Conservation (phyloP, 2,888 invertebrate species). For the Pteria penguin region DNA sequence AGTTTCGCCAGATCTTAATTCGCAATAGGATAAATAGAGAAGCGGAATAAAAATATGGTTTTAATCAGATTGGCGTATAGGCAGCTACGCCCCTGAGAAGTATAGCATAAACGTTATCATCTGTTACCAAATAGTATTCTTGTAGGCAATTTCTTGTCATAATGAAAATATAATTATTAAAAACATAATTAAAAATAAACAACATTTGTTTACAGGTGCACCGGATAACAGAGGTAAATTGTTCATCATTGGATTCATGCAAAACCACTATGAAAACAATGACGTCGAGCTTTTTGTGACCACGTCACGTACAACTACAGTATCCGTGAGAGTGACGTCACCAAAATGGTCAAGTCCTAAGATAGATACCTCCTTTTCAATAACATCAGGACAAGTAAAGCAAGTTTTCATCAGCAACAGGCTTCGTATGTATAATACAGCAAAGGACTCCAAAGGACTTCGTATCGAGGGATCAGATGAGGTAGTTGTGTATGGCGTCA, state of each 20-base stretch:
- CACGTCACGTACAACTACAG: conserved; percentile 49
- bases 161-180: no score
- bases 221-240: conserved; percentile 60
- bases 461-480: conserved; percentile 50
- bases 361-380: conserved; percentile 49
- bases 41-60: no score
- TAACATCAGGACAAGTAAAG: conserved; percentile 51
- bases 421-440: conserved; percentile 49
- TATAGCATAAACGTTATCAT: no score
- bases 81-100: no score
- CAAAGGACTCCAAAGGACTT: conserved; percentile 50
- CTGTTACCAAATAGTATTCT: no score
- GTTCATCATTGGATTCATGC: conserved; percentile 62
- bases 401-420: conserved; percentile 43
- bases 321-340: conserved; percentile 53
- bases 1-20: no score
- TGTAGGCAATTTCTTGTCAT: no score
- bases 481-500: conserved; percentile 57
- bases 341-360: conserved; percentile 50
- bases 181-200: no score
- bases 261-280: conserved; percentile 48
- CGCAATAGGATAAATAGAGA: no score
- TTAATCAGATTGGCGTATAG: no score
- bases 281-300: conserved; percentile 56
- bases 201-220: no score